phyloP scores from a whole-genome alignment of 2,797 vertebrate genomes.

The Somateria mollissima region DNA sequence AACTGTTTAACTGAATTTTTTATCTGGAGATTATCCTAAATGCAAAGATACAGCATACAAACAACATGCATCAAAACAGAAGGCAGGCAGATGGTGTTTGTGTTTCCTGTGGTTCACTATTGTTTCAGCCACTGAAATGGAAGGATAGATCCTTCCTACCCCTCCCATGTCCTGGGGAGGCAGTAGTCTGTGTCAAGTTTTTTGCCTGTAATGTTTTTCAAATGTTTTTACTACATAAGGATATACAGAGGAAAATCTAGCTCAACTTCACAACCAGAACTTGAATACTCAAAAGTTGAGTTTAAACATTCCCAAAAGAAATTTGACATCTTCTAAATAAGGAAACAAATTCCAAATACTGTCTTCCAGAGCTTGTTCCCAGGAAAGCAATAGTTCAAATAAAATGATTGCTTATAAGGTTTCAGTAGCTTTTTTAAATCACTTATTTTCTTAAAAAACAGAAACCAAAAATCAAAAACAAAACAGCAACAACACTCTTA shows the following conservation, averaged over 20 bases:
- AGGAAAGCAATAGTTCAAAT: slow-evolving; percentile 14
- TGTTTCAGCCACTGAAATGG: not conserved
- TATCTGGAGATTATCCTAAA: slow-evolving; percentile 13
- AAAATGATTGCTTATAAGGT: not conserved
- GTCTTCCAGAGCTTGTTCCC: not conserved
- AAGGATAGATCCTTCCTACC: slow-evolving; percentile 5
- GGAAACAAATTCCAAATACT: not conserved
- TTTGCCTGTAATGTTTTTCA: not conserved
- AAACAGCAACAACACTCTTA: not conserved
- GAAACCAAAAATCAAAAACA: not conserved
- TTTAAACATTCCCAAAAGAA: not conserved
- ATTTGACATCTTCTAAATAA: not conserved
- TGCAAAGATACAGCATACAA: slow-evolving; percentile 56
- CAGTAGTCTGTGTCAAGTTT: not conserved
- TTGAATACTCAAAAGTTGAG: not conserved
- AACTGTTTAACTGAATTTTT: slow-evolving; percentile 77
- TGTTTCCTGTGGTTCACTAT: slow-evolving; percentile 42
- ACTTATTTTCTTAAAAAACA: not conserved
- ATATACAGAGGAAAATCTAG: not conserved
- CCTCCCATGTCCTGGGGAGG: not conserved
- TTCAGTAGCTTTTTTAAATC: not conserved
- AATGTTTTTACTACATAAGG: not conserved
- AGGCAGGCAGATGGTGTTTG: slow-evolving; percentile 55
- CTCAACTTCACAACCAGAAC: slow-evolving; percentile 1
- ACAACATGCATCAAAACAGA: not conserved